Base-by-base conservation (phyloP, 1,140 invertebrate genomes). In the Metaphire vulgaris region DNA sequence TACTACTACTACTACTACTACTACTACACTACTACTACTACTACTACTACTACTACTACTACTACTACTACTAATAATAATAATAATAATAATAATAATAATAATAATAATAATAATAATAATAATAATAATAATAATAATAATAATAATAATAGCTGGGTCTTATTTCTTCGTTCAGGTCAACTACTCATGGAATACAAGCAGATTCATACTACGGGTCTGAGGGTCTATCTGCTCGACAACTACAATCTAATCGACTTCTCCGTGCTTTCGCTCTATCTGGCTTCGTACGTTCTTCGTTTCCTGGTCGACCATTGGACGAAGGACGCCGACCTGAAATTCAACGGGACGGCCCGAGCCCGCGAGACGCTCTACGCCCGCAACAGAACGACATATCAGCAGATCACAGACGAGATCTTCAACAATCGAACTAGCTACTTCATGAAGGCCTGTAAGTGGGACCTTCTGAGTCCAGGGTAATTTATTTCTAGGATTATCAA, bases 191-290 rank as follows among this genome's bases (percentile, higher is more conserved):
- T 83, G 76, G 85, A 86, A 78, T 85, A 83, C 74, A 86, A 86
- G 77, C 84, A 86, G 76, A 80, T 86, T 1, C 85, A 86, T 78
- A 80, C 79, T 75, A 82, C 82, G 41, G 85, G 85, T n/a, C 78
- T 83, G 33, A 72, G 81, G 26, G 82, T 81, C 30, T 86, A 85
- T 79, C 76, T 85, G 67, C 82, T 80, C 70, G 83, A 85, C 72
- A 82, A 84, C 72, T 85, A 85, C 76, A 86, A 86, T 77, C 83
- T 83, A 73, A 83, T 86, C 79, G 83, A 85, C 77, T 83, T 84
- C 73, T 82, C 80, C 76, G 83, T 86, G 12, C 79, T 85, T 28
- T 82, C 83, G 12, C 83, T 86, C 81, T 86, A 86, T 74, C 74
- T 85, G 6, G 83, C 82, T 31, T 86, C 85, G 1, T 86, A 85